Percentiles rank a stretch among this genome's conserved stretches.
Conservation (phyloP, 2,797 vertebrate genomes). For the Gobionotothen gibberifrons region DNA sequence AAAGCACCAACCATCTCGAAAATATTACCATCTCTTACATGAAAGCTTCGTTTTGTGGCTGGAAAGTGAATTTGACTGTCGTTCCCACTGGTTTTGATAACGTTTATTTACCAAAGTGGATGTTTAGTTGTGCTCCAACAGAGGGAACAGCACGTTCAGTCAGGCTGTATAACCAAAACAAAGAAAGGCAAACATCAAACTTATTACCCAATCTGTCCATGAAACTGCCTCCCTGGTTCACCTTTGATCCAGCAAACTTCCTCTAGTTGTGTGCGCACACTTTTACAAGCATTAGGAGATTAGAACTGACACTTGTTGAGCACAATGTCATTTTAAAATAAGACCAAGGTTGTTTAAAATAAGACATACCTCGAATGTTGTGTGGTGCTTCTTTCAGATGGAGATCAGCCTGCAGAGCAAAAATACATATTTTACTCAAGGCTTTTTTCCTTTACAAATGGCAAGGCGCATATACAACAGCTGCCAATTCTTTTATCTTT, state of each 20-base stretch:
- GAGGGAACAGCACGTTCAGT: background rate
- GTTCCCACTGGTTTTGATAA: background rate
- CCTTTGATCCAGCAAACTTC: background rate
- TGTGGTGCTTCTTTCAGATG: too few species aligned
- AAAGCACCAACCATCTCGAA: background rate
- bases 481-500: too few species aligned
- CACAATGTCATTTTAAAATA: too few species aligned
- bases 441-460: too few species aligned
- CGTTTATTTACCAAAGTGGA: background rate
- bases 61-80: too few species aligned
- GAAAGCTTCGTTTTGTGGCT: too few species aligned
- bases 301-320: background rate
- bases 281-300: background rate
- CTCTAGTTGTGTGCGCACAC: background rate
- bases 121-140: background rate
- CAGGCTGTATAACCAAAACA: background rate
- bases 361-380: too few species aligned
- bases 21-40: too few species aligned
- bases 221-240: background rate
- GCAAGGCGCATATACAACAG: too few species aligned
- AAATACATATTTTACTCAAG: too few species aligned
- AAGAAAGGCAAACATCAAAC: background rate
- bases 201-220: background rate
- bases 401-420: conserved; percentile 83
- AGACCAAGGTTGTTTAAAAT: too few species aligned